These are phyloP conservation scores for Danionella cerebrum DNA, from an alignment of 2,113 vertebrate species.

Conservation along the genomic window DNA sequence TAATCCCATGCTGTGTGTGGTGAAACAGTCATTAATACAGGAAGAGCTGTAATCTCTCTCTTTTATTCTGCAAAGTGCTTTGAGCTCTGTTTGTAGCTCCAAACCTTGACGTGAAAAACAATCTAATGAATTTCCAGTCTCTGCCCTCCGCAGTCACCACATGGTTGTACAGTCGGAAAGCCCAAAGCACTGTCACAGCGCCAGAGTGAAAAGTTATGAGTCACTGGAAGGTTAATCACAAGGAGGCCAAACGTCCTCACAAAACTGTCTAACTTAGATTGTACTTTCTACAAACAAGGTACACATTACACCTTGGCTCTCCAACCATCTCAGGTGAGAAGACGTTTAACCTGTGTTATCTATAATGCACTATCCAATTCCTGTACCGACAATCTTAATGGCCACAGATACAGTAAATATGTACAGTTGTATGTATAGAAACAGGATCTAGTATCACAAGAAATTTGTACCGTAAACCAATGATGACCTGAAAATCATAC, in stretches of 20 bases:
- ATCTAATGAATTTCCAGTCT: slow-evolving; percentile 25
- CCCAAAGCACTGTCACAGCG: slow-evolving; percentile 11
- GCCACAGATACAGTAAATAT: too few relatives aligned
- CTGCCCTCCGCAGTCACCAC: slow-evolving; percentile 24
- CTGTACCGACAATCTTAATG: too few relatives aligned
- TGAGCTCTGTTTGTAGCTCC: slow-evolving; percentile 3
- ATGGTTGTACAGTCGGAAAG: slow-evolving; percentile 21
- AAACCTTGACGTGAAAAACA: slow-evolving; percentile 28
- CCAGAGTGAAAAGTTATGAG: slow-evolving; percentile 26
- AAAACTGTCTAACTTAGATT: not conserved
- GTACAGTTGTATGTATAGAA: too few relatives aligned
- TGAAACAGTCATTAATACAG: slow-evolving; percentile 9
- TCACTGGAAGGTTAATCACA: slow-evolving; percentile 20
- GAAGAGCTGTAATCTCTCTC: slow-evolving; percentile 22
- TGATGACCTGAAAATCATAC: too few relatives aligned
- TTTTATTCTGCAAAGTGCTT: slow-evolving; percentile 3
- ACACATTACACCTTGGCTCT: not conserved
- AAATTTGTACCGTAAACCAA: too few relatives aligned
- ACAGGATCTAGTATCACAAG: too few relatives aligned
- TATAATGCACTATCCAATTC: too few relatives aligned
- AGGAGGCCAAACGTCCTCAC: not conserved
- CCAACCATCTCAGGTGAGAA: not conserved
- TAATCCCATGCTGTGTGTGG: slow-evolving; percentile 22
- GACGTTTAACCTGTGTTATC: not conserved
- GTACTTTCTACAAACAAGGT: not conserved